Base-by-base conservation (phyloP, 2,797 vertebrate species). In the Myiotriccus ornatus region DNA sequence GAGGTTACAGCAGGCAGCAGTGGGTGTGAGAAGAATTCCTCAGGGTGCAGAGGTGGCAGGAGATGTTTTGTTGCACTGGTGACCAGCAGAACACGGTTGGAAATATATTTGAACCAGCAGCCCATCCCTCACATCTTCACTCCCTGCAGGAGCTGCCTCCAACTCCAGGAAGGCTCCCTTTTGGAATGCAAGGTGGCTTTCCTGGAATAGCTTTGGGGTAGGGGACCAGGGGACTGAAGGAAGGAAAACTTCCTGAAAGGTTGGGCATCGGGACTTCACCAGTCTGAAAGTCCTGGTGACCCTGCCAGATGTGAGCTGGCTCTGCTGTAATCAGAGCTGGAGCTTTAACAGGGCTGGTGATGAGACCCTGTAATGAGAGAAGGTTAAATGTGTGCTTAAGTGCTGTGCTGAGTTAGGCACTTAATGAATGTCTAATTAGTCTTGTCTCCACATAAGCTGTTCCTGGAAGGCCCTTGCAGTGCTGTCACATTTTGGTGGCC, bases 371-470 rank as follows among this genome's bases (percentile, higher is more conserved):
- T 88, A 96, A 94, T 70, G 77, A 88, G 83, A 93, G 85, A 91
- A 93, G 89, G 93, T 93, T 97, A 93, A 96, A 87, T 56, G 69
- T 41, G 75, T 69, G 37, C 77, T 93, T 78, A 88, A 97, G 94
- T 91, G 85, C 85, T 94, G 87, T 93, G 95, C 83, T 90, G 89
- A 92, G 79, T 87, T 93, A 86, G 87, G 59, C 56, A 64, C 67
- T 93, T 96, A 91, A 95, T 92, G 82, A 93, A 56, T 68, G 67
- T 69, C 82, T 91, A 90, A 92, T 93, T 86, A 90, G 85, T 70
- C 65, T 83, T 86, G 74, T 86, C 82, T 65, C 67, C 30, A 27
- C 4, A 6, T 85, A 68, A 64, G 47, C 65, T 63, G 12, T 46
- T 81, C 62, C 55, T 86, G 82, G 82, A 95, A 92, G 79, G 14